Evolutionary conservation across 2,888 invertebrate genomes (phyloP).

Genomic region (Embidobia sp.): DNA sequence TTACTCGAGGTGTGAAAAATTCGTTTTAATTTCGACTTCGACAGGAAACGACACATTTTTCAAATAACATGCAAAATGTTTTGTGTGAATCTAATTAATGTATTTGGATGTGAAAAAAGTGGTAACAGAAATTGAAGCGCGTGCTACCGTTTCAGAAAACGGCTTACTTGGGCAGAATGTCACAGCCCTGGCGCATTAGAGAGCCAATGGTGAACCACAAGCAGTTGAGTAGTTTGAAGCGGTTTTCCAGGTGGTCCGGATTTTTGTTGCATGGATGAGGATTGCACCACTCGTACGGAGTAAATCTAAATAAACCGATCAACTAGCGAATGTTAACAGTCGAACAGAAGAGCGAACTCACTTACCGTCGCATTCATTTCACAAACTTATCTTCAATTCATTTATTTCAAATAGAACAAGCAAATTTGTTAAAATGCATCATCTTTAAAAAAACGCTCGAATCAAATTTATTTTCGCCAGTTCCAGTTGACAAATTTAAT

Average conservation of each 20-base stretch:
- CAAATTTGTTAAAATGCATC: too few species aligned
- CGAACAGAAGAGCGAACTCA: not conserved
- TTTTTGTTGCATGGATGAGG: constrained; percentile 92
- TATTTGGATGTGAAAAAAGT: constrained; percentile 10
- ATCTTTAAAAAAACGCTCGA: too few species aligned
- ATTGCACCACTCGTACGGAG: constrained; percentile 98
- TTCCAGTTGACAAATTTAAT: too few species aligned
- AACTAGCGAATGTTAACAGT: constrained; percentile 46
- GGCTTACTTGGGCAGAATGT: constrained; percentile 94
- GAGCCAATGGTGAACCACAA: constrained; percentile 97
- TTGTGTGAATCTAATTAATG: constrained; percentile 35
- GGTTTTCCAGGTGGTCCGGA: constrained; percentile 93
- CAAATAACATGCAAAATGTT: constrained; percentile 31
- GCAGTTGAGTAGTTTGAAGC: constrained; percentile 94
- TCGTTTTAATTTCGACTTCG: constrained; percentile 2
- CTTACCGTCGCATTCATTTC: too few species aligned
- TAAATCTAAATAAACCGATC: constrained; percentile 88
- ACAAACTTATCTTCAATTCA: too few species aligned
- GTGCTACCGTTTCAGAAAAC: constrained; percentile 61
- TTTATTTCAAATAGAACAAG: too few species aligned
- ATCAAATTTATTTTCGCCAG: too few species aligned
- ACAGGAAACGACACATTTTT: constrained; percentile 11
- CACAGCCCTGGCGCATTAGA: constrained; percentile 96
- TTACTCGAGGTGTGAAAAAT: too few species aligned
- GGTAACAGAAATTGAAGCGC: constrained; percentile 39